A percentile compares a stretch with the other conserved stretches of the same genome.
These are phyloP conservation scores for Lordiphosa collinella DNA, from an alignment of 1,140 invertebrate species.

Conservation along the genomic window DNA sequence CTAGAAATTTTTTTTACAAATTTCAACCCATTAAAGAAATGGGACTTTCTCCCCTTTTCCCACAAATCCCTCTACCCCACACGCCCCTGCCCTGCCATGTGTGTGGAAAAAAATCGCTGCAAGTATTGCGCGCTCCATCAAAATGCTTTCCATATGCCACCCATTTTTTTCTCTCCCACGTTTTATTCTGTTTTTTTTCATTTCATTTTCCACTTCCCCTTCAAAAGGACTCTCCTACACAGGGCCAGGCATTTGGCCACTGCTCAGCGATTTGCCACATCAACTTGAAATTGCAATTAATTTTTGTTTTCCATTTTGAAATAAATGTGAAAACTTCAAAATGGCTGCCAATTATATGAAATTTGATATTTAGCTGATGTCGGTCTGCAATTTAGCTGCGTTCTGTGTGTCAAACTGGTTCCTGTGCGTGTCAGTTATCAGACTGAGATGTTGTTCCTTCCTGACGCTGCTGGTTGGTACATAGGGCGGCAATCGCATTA, in stretches of 20 bases:
- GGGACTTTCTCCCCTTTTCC: too few relatives aligned
- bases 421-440: conserved; percentile 23
- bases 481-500: conserved; percentile 62
- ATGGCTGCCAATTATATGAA: conserved; percentile 71
- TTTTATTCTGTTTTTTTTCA: conserved; percentile 1
- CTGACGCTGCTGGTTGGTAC: conserved; percentile 21
- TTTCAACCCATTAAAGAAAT: too few relatives aligned
- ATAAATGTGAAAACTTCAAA: conserved; percentile 27
- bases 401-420: conserved; percentile 39
- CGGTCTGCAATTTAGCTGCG: conserved; percentile 12
- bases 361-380: conserved; percentile 49
- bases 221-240: conserved; percentile 1
- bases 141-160: conserved; percentile 10
- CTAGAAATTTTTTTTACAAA: too few relatives aligned
- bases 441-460: conserved; percentile 15
- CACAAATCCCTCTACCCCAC: background rate
- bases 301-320: conserved; percentile 36
- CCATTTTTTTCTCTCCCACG: conserved; percentile 2
- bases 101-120: background rate
- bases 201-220: conserved; percentile 7
- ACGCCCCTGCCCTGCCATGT: too few relatives aligned
- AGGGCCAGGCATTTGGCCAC: background rate
- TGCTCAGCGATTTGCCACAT: conserved; percentile 1
- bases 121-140: conserved; percentile 3
- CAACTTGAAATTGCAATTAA: background rate